Conservation (phyloP, 1,140 invertebrate genomes). For the Bicyclus anynana region DNA sequence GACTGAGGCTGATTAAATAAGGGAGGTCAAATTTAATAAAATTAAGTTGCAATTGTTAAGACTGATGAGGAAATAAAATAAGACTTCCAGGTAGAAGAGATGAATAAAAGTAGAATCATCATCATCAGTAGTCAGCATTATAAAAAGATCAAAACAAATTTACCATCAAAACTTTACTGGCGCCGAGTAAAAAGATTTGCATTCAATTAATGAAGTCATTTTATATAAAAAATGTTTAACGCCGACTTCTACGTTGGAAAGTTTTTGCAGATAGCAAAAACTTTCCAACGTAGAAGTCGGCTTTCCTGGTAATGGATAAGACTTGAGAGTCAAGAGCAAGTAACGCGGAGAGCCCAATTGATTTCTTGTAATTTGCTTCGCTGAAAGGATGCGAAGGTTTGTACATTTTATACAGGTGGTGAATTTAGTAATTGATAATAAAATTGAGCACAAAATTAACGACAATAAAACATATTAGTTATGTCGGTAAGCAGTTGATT, state of each 20-base stretch:
- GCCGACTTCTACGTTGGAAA: background rate
- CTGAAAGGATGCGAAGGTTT: background rate
- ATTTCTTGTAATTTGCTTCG: constrained; percentile 8
- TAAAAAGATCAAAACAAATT: background rate
- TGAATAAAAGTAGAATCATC: too few relatives aligned
- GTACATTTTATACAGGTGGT: too few relatives aligned
- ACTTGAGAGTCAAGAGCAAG: background rate
- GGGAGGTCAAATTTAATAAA: too few relatives aligned
- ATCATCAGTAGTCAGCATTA: too few relatives aligned
- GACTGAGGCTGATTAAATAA: too few relatives aligned
- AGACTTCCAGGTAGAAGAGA: too few relatives aligned
- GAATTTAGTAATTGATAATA: too few relatives aligned
- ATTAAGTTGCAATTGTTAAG: too few relatives aligned
- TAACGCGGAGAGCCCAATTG: background rate
- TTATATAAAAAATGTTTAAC: background rate
- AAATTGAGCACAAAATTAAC: too few relatives aligned
- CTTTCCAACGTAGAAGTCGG: background rate
- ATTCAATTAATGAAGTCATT: background rate
- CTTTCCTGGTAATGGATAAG: background rate
- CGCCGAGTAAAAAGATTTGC: background rate
- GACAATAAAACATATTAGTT: too few relatives aligned
- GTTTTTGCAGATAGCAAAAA: background rate
- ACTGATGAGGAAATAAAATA: too few relatives aligned
- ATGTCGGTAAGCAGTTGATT: too few relatives aligned
- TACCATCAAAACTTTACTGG: background rate